A percentile compares a stretch with the other conserved stretches of the same genome.
Conservation (phyloP, 2,113 vertebrate genomes). For the Daboia siamensis region DNA sequence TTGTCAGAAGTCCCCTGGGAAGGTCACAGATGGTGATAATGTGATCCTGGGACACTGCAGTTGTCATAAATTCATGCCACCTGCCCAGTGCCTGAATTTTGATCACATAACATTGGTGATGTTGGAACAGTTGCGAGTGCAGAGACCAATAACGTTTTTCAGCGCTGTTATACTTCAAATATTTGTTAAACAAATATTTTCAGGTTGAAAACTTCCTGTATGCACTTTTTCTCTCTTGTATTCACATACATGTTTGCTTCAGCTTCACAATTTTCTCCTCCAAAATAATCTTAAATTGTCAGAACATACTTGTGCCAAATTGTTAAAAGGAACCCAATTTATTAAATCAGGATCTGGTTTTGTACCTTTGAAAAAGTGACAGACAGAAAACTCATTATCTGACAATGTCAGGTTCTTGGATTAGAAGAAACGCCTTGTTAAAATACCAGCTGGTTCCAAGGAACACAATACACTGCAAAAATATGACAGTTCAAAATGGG, state of each 20-base stretch:
- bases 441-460: not conserved
- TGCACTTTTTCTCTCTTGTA: not conserved
- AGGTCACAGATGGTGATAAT: not conserved
- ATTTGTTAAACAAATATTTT: not conserved
- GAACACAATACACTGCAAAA: not conserved
- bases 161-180: not conserved
- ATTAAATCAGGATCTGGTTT: not conserved
- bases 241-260: not conserved
- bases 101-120: not conserved
- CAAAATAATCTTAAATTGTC: not conserved
- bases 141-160: not conserved
- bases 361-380: not conserved
- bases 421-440: not conserved
- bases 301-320: not conserved
- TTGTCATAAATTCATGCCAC: not conserved
- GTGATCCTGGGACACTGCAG: not conserved
- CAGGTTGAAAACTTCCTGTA: not conserved
- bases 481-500: slow-evolving; percentile 7
- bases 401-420: slow-evolving; percentile 1
- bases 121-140: not conserved
- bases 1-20: not conserved
- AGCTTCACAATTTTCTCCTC: not conserved
- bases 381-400: not conserved
- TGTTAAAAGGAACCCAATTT: not conserved
- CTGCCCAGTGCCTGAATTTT: not conserved